phyloP scores from a whole-genome alignment of 2,888 invertebrate species.

The Euplagia quadripunctaria region DNA sequence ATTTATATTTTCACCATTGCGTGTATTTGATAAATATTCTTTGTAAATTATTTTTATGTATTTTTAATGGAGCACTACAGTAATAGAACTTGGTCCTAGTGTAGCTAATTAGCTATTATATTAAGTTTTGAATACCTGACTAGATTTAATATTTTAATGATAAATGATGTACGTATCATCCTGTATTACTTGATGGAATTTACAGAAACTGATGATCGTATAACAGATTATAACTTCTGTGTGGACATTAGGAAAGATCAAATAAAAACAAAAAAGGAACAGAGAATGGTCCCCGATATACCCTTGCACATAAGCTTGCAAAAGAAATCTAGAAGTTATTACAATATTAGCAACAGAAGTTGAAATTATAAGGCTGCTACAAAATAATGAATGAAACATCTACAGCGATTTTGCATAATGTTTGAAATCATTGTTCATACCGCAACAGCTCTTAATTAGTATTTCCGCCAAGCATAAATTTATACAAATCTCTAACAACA shows the following conservation, averaged over 20 bases:
- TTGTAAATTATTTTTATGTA: slow-evolving; percentile 46
- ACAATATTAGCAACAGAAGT: neutral
- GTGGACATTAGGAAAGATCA: neutral
- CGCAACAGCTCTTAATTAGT: neutral
- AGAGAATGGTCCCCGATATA: neutral
- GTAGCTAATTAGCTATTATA: slow-evolving; percentile 53
- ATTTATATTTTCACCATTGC: slow-evolving; percentile 34
- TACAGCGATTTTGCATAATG: neutral
- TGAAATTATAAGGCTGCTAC: neutral
- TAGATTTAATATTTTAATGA: slow-evolving; percentile 60
- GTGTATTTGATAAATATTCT: slow-evolving; percentile 32
- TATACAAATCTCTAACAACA: neutral
- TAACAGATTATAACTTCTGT: neutral
- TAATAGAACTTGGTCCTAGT: slow-evolving; percentile 44
- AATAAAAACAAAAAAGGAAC: neutral
- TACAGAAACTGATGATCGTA: neutral
- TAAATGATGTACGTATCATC: slow-evolving; percentile 33
- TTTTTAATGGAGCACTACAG: slow-evolving; percentile 33
- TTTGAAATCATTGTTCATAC: neutral
- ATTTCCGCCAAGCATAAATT: too few species aligned
- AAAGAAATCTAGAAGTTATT: too few species aligned
- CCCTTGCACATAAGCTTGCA: neutral
- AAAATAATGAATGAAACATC: neutral
- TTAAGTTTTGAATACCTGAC: slow-evolving; percentile 67
- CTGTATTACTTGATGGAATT: neutral